These are phyloP conservation scores for Oophaga pumilio DNA, from an alignment of 2,113 vertebrate genomes.

Conservation along the genomic window DNA sequence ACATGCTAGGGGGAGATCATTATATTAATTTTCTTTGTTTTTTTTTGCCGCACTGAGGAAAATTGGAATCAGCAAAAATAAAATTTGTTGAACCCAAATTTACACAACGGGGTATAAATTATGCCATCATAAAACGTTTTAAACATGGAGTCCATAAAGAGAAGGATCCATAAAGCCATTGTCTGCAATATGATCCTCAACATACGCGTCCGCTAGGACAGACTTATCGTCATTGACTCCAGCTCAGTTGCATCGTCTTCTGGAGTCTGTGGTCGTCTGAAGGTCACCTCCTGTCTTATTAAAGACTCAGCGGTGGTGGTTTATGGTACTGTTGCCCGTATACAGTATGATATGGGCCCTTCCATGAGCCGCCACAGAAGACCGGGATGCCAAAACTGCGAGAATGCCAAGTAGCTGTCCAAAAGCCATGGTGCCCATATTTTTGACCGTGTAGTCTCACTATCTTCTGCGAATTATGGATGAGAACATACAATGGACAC, in stretches of 20 bases:
- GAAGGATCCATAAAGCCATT: background rate
- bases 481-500: background rate
- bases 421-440: background rate
- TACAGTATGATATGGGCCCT: too few species aligned
- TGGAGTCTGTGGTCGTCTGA: too few species aligned
- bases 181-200: background rate
- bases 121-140: background rate
- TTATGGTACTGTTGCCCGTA: background rate
- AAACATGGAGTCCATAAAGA: too few species aligned
- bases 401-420: background rate
- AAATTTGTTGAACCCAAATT: too few species aligned
- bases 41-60: background rate
- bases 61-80: background rate
- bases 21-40: background rate
- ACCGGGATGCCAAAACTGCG: too few species aligned
- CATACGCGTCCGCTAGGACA: background rate
- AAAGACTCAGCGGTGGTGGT: too few species aligned
- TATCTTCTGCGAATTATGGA: background rate
- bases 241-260: background rate
- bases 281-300: too few species aligned
- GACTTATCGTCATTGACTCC: background rate
- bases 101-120: background rate
- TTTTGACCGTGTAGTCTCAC: background rate
- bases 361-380: too few species aligned
- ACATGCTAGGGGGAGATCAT: background rate